These are phyloP conservation scores for Paramormyrops kingsleyae DNA, from an alignment of 2,113 vertebrate species.

Conservation along the genomic window DNA sequence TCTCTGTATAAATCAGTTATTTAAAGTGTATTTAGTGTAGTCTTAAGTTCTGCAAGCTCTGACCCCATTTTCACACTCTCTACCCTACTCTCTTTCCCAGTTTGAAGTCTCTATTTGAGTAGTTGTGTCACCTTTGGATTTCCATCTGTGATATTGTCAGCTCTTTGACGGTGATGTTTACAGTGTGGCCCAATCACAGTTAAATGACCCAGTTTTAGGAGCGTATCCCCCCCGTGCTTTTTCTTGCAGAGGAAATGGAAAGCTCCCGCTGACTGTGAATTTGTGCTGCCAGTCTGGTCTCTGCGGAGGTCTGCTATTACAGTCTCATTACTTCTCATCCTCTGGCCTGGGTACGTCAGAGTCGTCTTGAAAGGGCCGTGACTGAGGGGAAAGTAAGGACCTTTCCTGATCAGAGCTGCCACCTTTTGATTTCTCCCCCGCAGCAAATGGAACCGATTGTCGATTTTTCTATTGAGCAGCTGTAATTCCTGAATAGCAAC, in stretches of 20 bases:
- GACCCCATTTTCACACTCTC: not conserved
- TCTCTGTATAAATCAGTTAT: conserved; percentile 7
- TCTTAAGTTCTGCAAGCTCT: not conserved
- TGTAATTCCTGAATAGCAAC: conserved; percentile 21
- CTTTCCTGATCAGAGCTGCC: conserved; percentile 1
- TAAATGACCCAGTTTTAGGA: conserved; percentile 22
- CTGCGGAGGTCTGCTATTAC: conserved; percentile 19
- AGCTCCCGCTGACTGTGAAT: conserved; percentile 18
- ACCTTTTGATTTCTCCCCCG: not conserved
- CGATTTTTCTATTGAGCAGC: conserved; percentile 22
- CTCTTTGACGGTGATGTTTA: conserved; percentile 12
- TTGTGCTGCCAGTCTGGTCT: conserved; percentile 5
- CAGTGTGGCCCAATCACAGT: not conserved
- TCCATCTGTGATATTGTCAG: not conserved
- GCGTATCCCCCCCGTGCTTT: conserved; percentile 1
- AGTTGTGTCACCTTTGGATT: not conserved
- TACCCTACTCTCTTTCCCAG: not conserved
- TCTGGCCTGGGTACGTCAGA: not conserved
- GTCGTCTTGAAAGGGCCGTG: not conserved
- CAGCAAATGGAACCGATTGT: conserved; percentile 19
- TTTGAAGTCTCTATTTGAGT: not conserved
- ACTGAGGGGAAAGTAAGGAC: not conserved
- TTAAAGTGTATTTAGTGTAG: conserved; percentile 4
- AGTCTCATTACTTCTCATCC: conserved; percentile 16
- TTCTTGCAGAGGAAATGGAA: not conserved